phyloP scores from a whole-genome alignment of 1,140 invertebrate genomes.

The Dreissena polymorpha region DNA sequence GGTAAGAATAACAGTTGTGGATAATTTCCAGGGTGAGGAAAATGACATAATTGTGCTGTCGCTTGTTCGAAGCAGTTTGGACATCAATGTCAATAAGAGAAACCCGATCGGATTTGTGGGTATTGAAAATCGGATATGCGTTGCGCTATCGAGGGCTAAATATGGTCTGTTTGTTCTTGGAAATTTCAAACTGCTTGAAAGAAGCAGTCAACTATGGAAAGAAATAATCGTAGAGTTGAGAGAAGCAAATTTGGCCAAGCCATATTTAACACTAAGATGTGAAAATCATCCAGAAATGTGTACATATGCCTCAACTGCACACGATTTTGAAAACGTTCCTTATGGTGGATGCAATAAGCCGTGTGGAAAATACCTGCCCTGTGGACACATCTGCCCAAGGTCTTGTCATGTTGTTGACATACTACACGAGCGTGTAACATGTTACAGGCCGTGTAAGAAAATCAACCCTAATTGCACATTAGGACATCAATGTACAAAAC shows the following conservation, averaged over 20 bases:
- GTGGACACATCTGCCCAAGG: constrained; percentile 71
- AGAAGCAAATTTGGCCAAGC: constrained; percentile 44
- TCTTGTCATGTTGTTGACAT: constrained; percentile 65
- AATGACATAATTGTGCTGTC: constrained; percentile 91
- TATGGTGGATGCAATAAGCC: constrained; percentile 75
- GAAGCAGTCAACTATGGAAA: constrained; percentile 76
- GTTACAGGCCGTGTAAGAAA: constrained; percentile 66
- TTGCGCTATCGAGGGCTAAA: constrained; percentile 89
- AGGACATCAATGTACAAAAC: constrained; percentile 61
- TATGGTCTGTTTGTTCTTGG: constrained; percentile 86
- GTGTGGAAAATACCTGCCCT: constrained; percentile 69
- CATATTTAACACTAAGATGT: constrained; percentile 75
- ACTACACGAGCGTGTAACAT: constrained; percentile 60
- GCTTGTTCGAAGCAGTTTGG: constrained; percentile 85
- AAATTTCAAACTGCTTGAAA: constrained; percentile 83
- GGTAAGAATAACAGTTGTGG: constrained; percentile 84
- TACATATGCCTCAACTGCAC: constrained; percentile 47
- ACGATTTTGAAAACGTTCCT: constrained; percentile 73
- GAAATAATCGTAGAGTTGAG: constrained; percentile 67
- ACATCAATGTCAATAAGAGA: constrained; percentile 57
- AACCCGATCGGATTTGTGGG: constrained; percentile 88
- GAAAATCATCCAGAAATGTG: constrained; percentile 74
- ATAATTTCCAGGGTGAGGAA: constrained; percentile 89
- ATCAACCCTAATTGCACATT: constrained; percentile 28
- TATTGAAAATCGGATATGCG: constrained; percentile 88